Evolutionary conservation across 2,113 vertebrate genomes (phyloP), one percentile per base, ranked within the genome.

Genomic region (Numenius arquata): DNA sequence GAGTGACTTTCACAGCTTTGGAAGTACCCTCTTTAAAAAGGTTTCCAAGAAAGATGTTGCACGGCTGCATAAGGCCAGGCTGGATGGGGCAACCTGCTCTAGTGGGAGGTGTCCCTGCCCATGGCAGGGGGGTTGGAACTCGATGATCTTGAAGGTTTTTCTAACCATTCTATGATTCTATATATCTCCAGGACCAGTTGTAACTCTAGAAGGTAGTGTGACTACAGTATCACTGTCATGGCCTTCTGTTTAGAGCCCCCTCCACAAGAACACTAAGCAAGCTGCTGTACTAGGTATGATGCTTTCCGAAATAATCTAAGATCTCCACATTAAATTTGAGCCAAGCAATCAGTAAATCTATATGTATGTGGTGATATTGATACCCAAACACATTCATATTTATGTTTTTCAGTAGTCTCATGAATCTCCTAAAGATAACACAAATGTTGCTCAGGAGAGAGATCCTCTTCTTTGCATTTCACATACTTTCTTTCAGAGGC

Each of bases 401-500:
- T 72, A 52, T 63, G 36, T 85, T 96, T 79, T 70, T 55, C 40
- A 47, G 40, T 72, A 59, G 27, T 18, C 76, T 18, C 16, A 18
- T 71, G 38, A 63, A 62, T 45, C 23, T 67, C 81, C 84, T 74
- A 89, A 96, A 92, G 53, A 91, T 62, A 84, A 77, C 88, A 88
- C 36, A 66, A 66, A 65, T 92, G 84, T 88, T 91, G 29, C 58
- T 96, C 45, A 81, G 72, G 68, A 66, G 30, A 85, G 41, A 73
- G 26, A 85, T 89, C 30, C 56, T 89, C 59, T 88, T 95, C 76
- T 72, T 93, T 89, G 63, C 48, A 30, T 73, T 96, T 96, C 80
- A 40, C 27, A 45, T 72, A 45, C 16, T 34, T 23, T 50, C 65
- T 77, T 85, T 81, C 38, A 66, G 72, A 93, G 88, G 67, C 40